phyloP scores from a whole-genome alignment of 2,888 invertebrate species.

The Polydrusus pterygomalis region DNA sequence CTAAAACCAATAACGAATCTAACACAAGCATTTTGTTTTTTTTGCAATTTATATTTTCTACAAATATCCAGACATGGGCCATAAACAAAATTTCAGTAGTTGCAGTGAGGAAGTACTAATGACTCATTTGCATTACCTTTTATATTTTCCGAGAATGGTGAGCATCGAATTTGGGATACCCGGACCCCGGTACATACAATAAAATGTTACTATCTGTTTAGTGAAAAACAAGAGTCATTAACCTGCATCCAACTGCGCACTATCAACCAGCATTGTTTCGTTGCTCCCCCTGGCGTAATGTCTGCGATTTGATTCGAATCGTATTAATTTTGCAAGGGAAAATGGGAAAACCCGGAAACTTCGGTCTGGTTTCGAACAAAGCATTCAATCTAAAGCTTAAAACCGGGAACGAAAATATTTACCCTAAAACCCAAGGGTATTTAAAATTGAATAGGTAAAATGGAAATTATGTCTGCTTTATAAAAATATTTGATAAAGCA shows the following conservation, averaged over 20 bases:
- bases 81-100: too few species aligned
- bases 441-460: slow-evolving; percentile 21
- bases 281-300: slow-evolving; percentile 27
- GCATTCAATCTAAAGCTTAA: slow-evolving; percentile 18
- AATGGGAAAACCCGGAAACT: slow-evolving; percentile 43
- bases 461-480: slow-evolving; percentile 8
- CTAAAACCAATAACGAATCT: too few species aligned
- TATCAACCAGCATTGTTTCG: not conserved
- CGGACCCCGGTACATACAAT: too few species aligned
- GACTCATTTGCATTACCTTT: too few species aligned
- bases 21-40: too few species aligned
- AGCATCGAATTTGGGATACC: too few species aligned
- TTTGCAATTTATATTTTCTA: too few species aligned
- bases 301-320: slow-evolving; percentile 39
- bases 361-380: slow-evolving; percentile 38
- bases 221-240: slow-evolving; percentile 17
- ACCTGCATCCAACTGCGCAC: slow-evolving; percentile 23
- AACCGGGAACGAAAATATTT: slow-evolving; percentile 28
- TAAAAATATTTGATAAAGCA: not conserved
- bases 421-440: slow-evolving; percentile 1
- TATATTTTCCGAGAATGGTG: too few species aligned
- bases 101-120: too few species aligned
- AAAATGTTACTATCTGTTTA: not conserved
- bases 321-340: slow-evolving; percentile 44
- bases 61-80: too few species aligned